Evolutionary conservation across 2,113 vertebrate genomes (phyloP).

Genomic region (Thermophis baileyi): DNA sequence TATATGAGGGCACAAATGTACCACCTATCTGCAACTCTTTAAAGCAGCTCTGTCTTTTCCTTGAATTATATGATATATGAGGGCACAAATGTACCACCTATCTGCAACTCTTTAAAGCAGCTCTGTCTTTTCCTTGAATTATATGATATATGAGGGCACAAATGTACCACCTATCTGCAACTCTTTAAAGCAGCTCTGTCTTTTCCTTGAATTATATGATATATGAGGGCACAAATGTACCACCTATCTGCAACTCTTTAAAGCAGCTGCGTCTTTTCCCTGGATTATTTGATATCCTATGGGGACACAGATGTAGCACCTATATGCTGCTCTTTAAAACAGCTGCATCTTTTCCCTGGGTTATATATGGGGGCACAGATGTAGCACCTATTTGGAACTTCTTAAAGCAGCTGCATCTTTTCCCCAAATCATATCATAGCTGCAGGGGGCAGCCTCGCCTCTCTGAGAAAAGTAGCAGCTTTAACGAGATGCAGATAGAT

Average conservation of each 20-base stretch:
- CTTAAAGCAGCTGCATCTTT: background rate
- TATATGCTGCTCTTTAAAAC: background rate
- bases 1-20: background rate
- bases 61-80: background rate
- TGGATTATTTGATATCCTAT: background rate
- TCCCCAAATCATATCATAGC: background rate
- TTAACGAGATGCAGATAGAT: background rate
- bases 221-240: background rate
- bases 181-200: no score
- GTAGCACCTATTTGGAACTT: background rate
- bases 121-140: background rate
- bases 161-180: background rate
- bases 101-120: background rate
- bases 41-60: background rate
- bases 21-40: rapidly evolving
- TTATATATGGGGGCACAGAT: background rate
- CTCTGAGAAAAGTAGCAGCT: background rate
- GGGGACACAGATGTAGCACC: background rate
- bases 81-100: background rate
- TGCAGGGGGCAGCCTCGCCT: background rate
- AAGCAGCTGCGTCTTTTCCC: background rate
- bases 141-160: background rate
- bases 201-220: no score
- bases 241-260: background rate
- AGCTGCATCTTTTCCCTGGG: background rate